These are phyloP conservation scores for Cyanoliseus patagonus DNA, from an alignment of 2,113 vertebrate genomes.

Conservation along the genomic window DNA sequence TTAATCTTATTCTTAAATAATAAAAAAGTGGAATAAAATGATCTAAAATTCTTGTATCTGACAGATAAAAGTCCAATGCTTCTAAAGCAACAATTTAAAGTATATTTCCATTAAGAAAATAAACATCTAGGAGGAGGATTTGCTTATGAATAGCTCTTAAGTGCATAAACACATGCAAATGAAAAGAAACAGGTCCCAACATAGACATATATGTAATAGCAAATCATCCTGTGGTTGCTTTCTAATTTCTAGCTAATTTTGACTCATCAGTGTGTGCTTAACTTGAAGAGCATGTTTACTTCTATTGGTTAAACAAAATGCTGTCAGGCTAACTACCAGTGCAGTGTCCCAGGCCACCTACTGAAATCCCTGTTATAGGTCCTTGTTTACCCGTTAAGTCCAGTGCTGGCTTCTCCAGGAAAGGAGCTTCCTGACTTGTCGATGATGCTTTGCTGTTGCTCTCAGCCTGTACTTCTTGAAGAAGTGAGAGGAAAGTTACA, in stretches of 20 bases:
- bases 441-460: neutral
- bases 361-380: neutral
- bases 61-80: neutral
- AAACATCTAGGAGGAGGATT: neutral
- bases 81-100: conserved; percentile 8
- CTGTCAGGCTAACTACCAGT: neutral
- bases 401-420: neutral
- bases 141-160: neutral
- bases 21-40: conserved; percentile 17
- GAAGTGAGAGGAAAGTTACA: neutral
- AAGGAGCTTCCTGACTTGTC: neutral
- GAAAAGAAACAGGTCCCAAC: conserved; percentile 3
- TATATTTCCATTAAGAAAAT: conserved; percentile 20
- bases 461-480: neutral
- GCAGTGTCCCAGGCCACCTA: neutral
- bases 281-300: neutral
- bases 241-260: conserved; percentile 29
- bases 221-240: neutral
- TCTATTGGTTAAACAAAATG: neutral
- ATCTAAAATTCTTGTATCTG: conserved; percentile 23
- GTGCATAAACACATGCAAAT: neutral
- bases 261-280: neutral
- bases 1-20: conserved; percentile 25
- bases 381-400: neutral
- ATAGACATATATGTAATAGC: neutral